Percentiles rank a stretch among this genome's conserved stretches.
Evolutionary conservation across 2,888 invertebrate species (phyloP).

Genomic region (Mantis religiosa): DNA sequence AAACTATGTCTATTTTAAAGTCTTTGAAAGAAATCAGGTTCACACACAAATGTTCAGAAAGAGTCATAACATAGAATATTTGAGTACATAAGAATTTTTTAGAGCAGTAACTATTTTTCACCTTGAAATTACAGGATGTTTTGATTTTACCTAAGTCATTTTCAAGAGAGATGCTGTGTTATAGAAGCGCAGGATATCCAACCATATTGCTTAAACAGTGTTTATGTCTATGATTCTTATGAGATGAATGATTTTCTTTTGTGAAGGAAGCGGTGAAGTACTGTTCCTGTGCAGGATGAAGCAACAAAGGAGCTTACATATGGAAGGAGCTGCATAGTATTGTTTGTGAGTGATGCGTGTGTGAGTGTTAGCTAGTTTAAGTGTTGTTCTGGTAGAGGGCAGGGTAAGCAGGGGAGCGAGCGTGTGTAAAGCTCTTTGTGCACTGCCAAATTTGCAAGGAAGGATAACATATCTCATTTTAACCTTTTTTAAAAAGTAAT

Average conservation of each 20-base stretch:
- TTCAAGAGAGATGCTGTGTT: not conserved
- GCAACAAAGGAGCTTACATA: not conserved
- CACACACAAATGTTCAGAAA: not conserved
- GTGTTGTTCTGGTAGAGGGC: not conserved
- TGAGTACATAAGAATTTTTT: not conserved
- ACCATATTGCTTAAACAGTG: not conserved
- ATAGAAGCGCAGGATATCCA: not conserved
- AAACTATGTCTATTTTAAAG: not conserved
- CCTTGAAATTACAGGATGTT: not conserved
- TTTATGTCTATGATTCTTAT: not conserved
- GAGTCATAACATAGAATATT: not conserved
- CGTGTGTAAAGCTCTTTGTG: conserved; percentile 7
- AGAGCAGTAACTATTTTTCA: not conserved
- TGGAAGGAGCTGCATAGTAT: not conserved
- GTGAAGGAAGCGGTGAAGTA: not conserved
- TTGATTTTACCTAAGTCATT: not conserved
- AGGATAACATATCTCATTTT: not conserved
- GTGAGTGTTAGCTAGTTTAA: not conserved
- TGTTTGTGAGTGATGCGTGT: not conserved
- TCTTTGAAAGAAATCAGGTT: not conserved
- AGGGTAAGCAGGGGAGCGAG: not conserved
- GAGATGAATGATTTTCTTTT: not conserved
- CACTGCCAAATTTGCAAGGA: not conserved
- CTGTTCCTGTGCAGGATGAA: not conserved
- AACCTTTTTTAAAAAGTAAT: not conserved